Base-by-base conservation (phyloP, 2,797 vertebrate genomes). In the Intellagama lesueurii region DNA sequence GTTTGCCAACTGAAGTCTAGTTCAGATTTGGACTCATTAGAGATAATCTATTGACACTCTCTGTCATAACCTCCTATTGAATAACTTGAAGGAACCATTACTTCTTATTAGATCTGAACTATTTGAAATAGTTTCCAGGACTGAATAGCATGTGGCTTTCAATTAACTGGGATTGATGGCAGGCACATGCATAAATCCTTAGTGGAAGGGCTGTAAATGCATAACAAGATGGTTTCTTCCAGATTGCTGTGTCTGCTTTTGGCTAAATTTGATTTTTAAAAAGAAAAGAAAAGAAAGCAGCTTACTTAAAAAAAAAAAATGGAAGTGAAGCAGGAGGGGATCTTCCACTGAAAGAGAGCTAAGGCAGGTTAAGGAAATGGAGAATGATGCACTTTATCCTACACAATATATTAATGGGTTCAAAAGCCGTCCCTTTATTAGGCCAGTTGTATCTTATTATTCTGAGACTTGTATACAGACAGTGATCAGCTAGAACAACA, bases 21-120 rank as follows among this genome's bases (percentile, higher is more conserved):
- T 90, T 93, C 91, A 75, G 91, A 73, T 77, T 88, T 1, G 44
- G 88, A 1, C 75, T 81, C 78, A 75, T 90, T 92, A 91, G 70
- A 56, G 47, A 56, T 85, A 22, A 12, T 92, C 52, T 73, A 5
- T 84, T 95, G 92, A 40, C 87, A 88, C 87, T 92, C 88, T 91
- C 52, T n/a, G 28, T 91, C 91, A 56, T 92, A 72, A 64, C 70
- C 4, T 81, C 47, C 30, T 81, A 0, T 0, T 91, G 82, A 79
- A 94, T 91, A 7, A 81, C 52, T 85, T 90, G 75, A 64, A 88
- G 32, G 30, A 84, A 24, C 35, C 84, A 30, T 90, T 90, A 66
- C 60, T 90, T 76, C 9, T 1, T 88, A 47, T 90, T 94, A 92
- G 32, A 60, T 35, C 19, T 85, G 49, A 91, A 84, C 5, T 1